Base-by-base conservation (phyloP, 1,140 invertebrate genomes). In the Drosophila nasuta region DNA sequence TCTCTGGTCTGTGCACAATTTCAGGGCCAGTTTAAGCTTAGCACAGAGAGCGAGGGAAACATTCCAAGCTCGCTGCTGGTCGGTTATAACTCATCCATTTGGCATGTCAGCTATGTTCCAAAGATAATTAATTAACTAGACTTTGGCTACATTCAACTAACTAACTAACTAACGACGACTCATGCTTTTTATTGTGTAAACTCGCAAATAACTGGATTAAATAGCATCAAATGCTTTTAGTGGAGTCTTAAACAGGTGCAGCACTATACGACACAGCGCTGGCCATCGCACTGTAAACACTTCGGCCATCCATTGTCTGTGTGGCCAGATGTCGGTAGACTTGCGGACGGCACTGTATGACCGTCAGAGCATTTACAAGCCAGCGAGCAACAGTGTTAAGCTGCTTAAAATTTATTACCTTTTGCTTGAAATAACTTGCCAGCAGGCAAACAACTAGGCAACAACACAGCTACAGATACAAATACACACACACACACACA, bases 361-460 rank as follows among this genome's bases (percentile, higher is more conserved):
- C 48, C 64, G 63, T 65, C 62, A 65, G 66, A 83, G 62, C 75
- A 82, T 86, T 87, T 79, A 87, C 82, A 88, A 88, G 85, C 85
- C 78, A 89, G 85, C 77, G 85, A 85, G 85, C 85, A 91, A 87
- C 89, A 91, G 86, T 91, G 86, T 82, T 91, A 91, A 91, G 90
- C 90, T 91, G 77, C 90, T 91, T 91, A 91, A 91, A 91, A 91
- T 91, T 91, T 91, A 91, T 91, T 90, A 91, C 82, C 81, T 87
- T 88, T 89, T 89, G 85, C 85, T 83, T 89, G 85, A 83, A 88
- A 89, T 88, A 88, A 89, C 85, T 88, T 83, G 85, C 58, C 70
- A 75, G 70, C 70, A 68, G 60, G 62, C 69, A 73, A 57, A 60
- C 43, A 77, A 54, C 64, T 67, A 48, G 75, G 70, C 73, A 80